Evolutionary conservation across 2,888 invertebrate genomes (phyloP), one percentile per base, ranked within the genome.

Genomic region (Eledona agricola): DNA sequence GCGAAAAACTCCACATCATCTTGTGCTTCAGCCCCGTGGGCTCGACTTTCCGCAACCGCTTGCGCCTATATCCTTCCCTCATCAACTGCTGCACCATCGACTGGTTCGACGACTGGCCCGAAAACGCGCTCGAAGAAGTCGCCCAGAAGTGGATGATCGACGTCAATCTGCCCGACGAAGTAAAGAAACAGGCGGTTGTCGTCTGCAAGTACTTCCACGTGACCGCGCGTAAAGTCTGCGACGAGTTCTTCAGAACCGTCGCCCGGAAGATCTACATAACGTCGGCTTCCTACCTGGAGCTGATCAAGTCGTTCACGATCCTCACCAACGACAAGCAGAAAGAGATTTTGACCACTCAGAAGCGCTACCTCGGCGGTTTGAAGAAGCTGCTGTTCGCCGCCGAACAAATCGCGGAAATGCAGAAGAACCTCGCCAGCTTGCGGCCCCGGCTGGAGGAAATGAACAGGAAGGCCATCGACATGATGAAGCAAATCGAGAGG

Each of bases 61-160:
- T 93, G 7, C 79, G 91, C 40, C 79, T 90, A 60, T 93, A 88
- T 75, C 93, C 93, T 0, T 89, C 92, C 4, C 78, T 94, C 28
- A 88, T 93, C 22, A 93, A 91, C 73, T 92, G 92, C 72, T 93
- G 92, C 72, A 93, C 91, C 2, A 91, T 93, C 47, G 90, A 93
- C 70, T 93, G 93, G 93, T 93, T 89, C 73, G 87, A 90, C 71
- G 85, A 87, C 47, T 93, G 93, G 93, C 93, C 93, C 2, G 89
- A 90, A 75, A 89, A 92, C 72, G 92, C 93, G 1, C 77, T 94
- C 59, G 89, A 91, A 75, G 86, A 82, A 79, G 86, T 88, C 1
- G 93, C 93, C n/a, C 79, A 86, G 64, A 81, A 83, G 66, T 90
- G 86, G 72, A 85, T 91, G 76, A 82, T 82, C n/a, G 83, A 85